Base-by-base conservation (phyloP, 2,888 invertebrate species). In the Aphelenchoides bicaudatus region DNA sequence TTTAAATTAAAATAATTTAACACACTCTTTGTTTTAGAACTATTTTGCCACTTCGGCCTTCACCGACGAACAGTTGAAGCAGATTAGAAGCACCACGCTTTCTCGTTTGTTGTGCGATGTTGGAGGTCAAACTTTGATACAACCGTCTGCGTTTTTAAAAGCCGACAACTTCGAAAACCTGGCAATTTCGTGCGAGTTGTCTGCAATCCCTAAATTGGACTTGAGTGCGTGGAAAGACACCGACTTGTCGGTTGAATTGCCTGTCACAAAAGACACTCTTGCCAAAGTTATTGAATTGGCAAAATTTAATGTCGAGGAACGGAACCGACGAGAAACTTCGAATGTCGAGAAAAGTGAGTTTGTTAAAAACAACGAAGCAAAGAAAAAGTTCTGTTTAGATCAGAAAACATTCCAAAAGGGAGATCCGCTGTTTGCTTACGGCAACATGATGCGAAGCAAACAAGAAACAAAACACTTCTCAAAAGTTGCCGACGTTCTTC, bases 31-130 rank as follows among this genome's bases (percentile, higher is more conserved):
- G n/a, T n/a, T n/a, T n/a, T n/a, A n/a, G 50, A 78, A 78, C 68
- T 74, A 70, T 66, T 79, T 74, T 55, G 63, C 68, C 8, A 67
- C 72, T 31, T 77, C 78, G 4, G 67, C 75, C 0, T 78, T 79
- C 56, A 70, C 64, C n/a, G 67, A 68, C 10, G 64, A 65, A 16
- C 79, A 79, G 59, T 56, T 78, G 52, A 57, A 62, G 28, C 72
- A 79, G 55, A 72, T 79, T 38, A 56, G 73, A 5, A 73, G 72
- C 48, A 74, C 72, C 2, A 67, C 68, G 5, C 56, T 78, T 63
- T 69, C 78, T 0, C 52, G 74, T 2, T 57, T 78, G 5, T 55
- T 79, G 23, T 78, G 78, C 59, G 75, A 79, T 51, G 72, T 72
- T 47, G 65, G 72, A 1, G 73, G 73, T 8, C 39, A 67, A n/a